Conservation (phyloP, 2,888 invertebrate genomes). For the Amblyjoppa proteus region DNA sequence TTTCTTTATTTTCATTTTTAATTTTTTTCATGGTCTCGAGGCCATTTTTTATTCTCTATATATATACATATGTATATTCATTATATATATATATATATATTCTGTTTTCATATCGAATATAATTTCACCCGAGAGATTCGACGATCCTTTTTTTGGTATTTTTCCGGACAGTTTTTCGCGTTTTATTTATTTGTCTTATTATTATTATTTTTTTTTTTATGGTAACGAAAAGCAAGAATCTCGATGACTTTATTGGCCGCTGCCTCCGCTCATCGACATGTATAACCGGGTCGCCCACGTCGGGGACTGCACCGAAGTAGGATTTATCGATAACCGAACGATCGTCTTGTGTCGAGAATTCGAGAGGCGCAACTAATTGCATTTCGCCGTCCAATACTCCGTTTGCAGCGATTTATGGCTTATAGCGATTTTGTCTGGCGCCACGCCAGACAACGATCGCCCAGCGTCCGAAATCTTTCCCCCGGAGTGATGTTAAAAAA, state of each 20-base stretch:
- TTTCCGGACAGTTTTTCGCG: constrained; percentile 1
- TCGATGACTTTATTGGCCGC: constrained; percentile 15
- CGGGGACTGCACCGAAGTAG: background rate
- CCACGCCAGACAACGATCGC: constrained; percentile 45
- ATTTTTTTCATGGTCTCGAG: too few relatives aligned
- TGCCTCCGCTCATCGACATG: background rate
- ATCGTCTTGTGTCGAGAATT: constrained; percentile 47
- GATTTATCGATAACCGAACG: constrained; percentile 55
- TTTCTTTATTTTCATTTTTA: too few relatives aligned
- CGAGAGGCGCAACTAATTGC: background rate
- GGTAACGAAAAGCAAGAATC: constrained; percentile 21
- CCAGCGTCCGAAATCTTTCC: constrained; percentile 21
- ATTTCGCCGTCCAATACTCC: background rate
- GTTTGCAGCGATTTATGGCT: constrained; percentile 23
- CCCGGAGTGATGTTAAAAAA: background rate
- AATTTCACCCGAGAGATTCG: background rate
- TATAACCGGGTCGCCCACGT: background rate
- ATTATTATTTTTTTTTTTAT: constrained; percentile 6
- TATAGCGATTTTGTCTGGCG: constrained; percentile 18
- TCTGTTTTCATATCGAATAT: background rate
- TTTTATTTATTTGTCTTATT: constrained; percentile 14
- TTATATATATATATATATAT: too few relatives aligned
- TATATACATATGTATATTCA: too few relatives aligned
- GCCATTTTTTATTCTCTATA: too few relatives aligned
- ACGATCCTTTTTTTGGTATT: background rate